Evolutionary conservation across 23 tunicate species (phyloP), one percentile per base, ranked within the genome.

Genomic region (Ascidia mentula): DNA sequence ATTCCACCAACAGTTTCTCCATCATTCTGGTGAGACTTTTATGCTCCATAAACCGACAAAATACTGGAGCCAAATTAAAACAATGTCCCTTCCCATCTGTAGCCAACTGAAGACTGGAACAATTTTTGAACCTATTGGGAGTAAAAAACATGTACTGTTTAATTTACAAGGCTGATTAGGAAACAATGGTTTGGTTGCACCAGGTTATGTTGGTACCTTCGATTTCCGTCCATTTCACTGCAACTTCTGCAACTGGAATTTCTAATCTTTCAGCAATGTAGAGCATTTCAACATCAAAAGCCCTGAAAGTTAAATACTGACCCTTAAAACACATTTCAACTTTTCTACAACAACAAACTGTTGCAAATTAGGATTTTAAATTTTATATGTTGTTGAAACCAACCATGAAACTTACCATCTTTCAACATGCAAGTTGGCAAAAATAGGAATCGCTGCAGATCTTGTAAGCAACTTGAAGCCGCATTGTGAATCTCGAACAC

Each of bases 251-350:
- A 9, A 95, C 76, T 3, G 95, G 98, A 76, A 95, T 89, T 17
- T 77, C 45, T 32, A 95, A 59, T 15, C 73, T 45, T 53, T 95
- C 98, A 0, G 98, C 98, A 39, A 95, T 85, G 38, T 81, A 89
- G 73, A 95, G 69, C 32, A 95, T 61, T 69, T 95, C 98, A 45
- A 85, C 98, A 73, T 95, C 98, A 75, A 95, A 95, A 31, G 98
- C 98, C 86, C 86, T 82, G 15, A 69, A 69, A 69, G 33, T 42
- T 9, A 42, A 42, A 42, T 42, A 15, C 18, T 26, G 13, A 53
- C 22, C 65, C 1, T 53, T 9, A 53, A 53, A 26, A 53, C n/a
- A n/a, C n/a, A n/a, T n/a, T n/a, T n/a, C n/a, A n/a, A n/a, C n/a
- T n/a, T n/a, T n/a, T n/a, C n/a, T n/a, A n/a, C n/a, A n/a, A n/a